Conservation (phyloP, 2,888 invertebrate species). For the Ellobium chinense region DNA sequence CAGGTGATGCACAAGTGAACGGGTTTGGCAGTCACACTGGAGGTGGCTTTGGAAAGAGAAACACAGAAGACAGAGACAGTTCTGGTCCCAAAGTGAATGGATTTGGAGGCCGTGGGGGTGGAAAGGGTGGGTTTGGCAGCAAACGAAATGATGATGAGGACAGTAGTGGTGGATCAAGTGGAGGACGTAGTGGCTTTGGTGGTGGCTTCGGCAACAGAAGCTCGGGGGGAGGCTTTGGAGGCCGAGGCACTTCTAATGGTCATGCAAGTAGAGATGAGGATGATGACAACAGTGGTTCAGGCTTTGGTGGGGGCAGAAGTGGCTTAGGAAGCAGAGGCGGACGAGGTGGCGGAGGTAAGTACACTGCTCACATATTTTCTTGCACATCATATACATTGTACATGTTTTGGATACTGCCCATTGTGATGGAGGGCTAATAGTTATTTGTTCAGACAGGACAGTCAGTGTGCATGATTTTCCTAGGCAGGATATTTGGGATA, state of each 20-base stretch:
- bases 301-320: background rate
- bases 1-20: background rate
- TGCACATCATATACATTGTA: too few species aligned
- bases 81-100: background rate
- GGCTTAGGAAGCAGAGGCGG: conserved; percentile 20
- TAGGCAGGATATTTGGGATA: too few species aligned
- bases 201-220: background rate
- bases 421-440: too few species aligned
- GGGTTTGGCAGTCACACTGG: background rate
- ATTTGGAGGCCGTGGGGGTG: background rate
- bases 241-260: background rate
- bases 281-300: too few species aligned
- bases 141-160: conserved; percentile 3
- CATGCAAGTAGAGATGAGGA: background rate
- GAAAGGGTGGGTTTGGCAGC: conserved; percentile 2
- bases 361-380: too few species aligned
- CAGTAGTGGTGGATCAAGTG: background rate
- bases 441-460: too few species aligned
- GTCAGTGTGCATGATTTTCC: too few species aligned
- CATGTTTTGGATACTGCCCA: too few species aligned
- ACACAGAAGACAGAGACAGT: background rate
- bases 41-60: background rate
- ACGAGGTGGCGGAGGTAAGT: conserved; percentile 20
- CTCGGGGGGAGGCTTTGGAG: background rate
- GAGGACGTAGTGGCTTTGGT: background rate